Conservation (phyloP, 1,140 invertebrate species). For the Adelges cooleyi region DNA sequence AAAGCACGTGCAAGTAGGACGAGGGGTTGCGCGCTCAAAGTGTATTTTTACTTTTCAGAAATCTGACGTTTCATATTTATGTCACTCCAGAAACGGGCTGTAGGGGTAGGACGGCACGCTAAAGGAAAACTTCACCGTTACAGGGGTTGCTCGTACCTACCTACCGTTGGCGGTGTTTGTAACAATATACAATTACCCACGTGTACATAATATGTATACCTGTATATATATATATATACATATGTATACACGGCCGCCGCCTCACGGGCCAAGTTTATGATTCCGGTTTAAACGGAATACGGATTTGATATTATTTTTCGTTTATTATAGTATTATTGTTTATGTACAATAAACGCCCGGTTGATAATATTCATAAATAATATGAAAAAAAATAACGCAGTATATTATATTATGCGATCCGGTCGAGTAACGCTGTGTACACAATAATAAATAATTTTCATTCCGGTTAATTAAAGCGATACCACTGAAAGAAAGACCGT, state of each 20-base stretch:
- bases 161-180: too few species aligned
- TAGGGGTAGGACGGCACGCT: background rate
- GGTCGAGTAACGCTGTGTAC: conserved; percentile 1
- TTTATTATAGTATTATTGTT: background rate
- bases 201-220: background rate
- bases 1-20: background rate
- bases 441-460: conserved; percentile 29
- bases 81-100: conserved; percentile 1
- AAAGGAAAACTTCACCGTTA: background rate
- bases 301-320: background rate
- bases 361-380: conserved; percentile 27
- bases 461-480: conserved; percentile 25
- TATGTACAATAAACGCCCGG: background rate
- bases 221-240: background rate
- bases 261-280: conserved; percentile 14
- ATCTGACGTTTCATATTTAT: conserved; percentile 25
- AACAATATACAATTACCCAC: background rate
- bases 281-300: conserved; percentile 12
- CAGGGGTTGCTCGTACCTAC: background rate
- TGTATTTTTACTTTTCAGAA: background rate
- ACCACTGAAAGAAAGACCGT: conserved; percentile 14
- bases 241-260: background rate
- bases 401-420: background rate
- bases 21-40: background rate
- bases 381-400: background rate